Percentiles rank a stretch among this genome's conserved stretches.
These are phyloP conservation scores for Pentalonia nigronervosa DNA, from an alignment of 1,140 invertebrate genomes.

Conservation along the genomic window DNA sequence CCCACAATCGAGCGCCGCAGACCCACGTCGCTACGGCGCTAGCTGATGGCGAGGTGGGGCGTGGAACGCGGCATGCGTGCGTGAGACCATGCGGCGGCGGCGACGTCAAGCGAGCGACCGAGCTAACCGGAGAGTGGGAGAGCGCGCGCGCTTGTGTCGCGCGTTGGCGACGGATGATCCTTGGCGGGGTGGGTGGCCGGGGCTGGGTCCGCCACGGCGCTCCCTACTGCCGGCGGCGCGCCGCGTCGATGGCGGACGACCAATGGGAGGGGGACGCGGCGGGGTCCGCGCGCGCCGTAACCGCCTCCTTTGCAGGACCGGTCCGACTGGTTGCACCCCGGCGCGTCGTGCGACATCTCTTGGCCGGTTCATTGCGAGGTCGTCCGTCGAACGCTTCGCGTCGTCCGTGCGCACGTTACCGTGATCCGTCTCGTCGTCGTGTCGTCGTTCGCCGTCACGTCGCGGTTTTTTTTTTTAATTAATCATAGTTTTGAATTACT, in stretches of 20 bases:
- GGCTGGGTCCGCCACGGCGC: neutral
- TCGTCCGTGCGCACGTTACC: constrained; percentile 50
- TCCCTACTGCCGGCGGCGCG: neutral
- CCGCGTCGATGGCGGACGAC: constrained; percentile 38
- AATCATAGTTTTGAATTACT: neutral
- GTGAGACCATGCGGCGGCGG: too few relatives aligned
- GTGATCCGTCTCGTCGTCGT: neutral
- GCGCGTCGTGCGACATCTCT: neutral
- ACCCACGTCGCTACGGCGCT: too few relatives aligned
- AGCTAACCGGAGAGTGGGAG: neutral
- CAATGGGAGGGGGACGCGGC: constrained; percentile 30
- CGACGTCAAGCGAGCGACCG: too few relatives aligned
- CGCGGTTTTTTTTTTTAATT: neutral
- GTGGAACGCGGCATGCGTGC: too few relatives aligned
- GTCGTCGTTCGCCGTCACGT: constrained; percentile 29
- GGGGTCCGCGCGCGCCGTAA: neutral
- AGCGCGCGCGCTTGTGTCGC: too few relatives aligned
- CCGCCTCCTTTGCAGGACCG: constrained; percentile 43
- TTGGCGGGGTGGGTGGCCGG: neutral
- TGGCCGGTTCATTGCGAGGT: constrained; percentile 49
- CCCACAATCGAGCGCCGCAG: neutral
- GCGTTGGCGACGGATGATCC: neutral
- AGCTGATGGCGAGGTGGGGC: too few relatives aligned
- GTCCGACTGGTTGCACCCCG: constrained; percentile 52
- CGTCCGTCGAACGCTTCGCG: constrained; percentile 40